phyloP scores from a whole-genome alignment of 2,113 vertebrate genomes.

The Anolis carolinensis region DNA sequence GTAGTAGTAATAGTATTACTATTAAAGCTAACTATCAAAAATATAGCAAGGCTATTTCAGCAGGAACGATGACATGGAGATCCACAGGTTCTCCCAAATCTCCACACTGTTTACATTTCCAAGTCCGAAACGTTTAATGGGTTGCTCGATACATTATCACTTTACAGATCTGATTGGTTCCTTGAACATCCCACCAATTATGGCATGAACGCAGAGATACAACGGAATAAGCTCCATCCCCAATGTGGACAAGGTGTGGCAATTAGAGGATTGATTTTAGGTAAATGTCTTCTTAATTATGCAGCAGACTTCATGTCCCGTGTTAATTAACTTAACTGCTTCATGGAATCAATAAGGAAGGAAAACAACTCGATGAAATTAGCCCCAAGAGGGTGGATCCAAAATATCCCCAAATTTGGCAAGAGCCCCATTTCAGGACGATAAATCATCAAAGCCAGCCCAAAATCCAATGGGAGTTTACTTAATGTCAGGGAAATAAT shows the following conservation, averaged over 20 bases:
- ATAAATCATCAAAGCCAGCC: background rate
- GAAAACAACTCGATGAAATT: slow-evolving; percentile 38
- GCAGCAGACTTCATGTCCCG: slow-evolving; percentile 79
- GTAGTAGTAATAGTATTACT: too few species aligned
- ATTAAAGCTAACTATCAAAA: background rate
- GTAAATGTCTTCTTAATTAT: slow-evolving; percentile 87
- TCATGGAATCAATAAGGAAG: slow-evolving; percentile 82
- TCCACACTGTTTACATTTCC: slow-evolving; percentile 71
- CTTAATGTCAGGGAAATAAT: background rate
- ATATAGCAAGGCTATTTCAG: background rate
- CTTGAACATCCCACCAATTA: slow-evolving; percentile 78
- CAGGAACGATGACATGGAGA: slow-evolving; percentile 66
- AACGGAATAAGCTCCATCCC: slow-evolving; percentile 76
- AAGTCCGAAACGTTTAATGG: slow-evolving; percentile 77
- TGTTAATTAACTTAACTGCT: slow-evolving; percentile 85
- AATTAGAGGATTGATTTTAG: slow-evolving; percentile 89
- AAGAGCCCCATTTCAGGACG: background rate
- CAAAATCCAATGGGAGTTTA: background rate
- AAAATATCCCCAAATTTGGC: slow-evolving; percentile 23
- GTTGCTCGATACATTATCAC: slow-evolving; percentile 84
- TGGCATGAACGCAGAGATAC: slow-evolving; percentile 79
- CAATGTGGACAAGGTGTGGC: slow-evolving; percentile 79
- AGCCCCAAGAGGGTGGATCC: slow-evolving; percentile 1
- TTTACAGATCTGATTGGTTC: slow-evolving; percentile 78
- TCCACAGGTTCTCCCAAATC: slow-evolving; percentile 54